A percentile compares a stretch with the other conserved stretches of the same genome.
These are phyloP conservation scores for Mactra quadrangularis DNA, from an alignment of 1,140 invertebrate genomes.

Conservation along the genomic window DNA sequence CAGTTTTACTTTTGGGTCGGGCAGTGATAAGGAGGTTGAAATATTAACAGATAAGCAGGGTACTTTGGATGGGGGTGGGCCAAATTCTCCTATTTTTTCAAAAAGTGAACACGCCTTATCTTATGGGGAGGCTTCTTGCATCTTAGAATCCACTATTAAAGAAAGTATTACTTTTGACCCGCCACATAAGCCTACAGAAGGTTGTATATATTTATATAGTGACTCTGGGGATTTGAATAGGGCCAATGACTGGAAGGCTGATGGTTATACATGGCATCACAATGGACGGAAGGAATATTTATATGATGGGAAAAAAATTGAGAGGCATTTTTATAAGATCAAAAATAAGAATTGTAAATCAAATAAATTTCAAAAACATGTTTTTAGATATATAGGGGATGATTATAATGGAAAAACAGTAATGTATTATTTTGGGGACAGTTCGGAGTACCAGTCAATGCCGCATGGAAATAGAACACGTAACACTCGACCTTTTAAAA, in stretches of 20 bases:
- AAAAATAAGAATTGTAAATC: conserved; percentile 2
- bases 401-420: conserved; percentile 28
- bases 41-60: too few species aligned
- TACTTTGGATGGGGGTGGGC: conserved; percentile 22
- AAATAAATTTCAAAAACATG: conserved; percentile 41
- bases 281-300: conserved; percentile 22
- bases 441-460: background rate
- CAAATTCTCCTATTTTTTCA: conserved; percentile 32
- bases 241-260: conserved; percentile 31
- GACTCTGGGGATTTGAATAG: conserved; percentile 7
- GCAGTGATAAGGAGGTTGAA: too few species aligned
- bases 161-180: conserved; percentile 19
- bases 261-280: conserved; percentile 25
- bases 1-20: too few species aligned
- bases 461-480: conserved; percentile 25
- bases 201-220: conserved; percentile 15
- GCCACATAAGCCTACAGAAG: conserved; percentile 4
- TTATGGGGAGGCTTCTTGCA: conserved; percentile 8
- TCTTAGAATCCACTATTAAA: background rate
- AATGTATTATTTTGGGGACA: conserved; percentile 13
- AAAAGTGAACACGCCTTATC: background rate
- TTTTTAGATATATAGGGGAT: conserved; percentile 9
- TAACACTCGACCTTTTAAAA: conserved; percentile 4
- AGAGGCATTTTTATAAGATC: conserved; percentile 25
- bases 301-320: background rate